Evolutionary conservation across 2,113 vertebrate genomes (phyloP), one percentile per base, ranked within the genome.

Genomic region (Psittacula cyanocephala): DNA sequence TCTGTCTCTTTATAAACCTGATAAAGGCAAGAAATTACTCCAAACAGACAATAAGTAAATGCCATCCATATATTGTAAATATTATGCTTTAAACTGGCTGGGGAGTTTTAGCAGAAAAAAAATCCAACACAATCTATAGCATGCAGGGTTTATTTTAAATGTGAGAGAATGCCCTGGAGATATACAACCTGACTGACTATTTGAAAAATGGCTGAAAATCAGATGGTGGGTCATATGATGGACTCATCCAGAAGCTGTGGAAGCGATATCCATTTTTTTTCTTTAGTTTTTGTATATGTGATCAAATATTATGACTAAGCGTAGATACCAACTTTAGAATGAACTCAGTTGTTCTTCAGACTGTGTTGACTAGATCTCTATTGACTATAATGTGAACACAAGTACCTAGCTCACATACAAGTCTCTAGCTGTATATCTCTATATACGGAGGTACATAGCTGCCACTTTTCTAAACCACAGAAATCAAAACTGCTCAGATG

Each of bases 21-120:
- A 97, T 92, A 97, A 96, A 95, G 49, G 57, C 59, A 92, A 80
- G 78, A 95, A 95, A 96, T 95, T 93, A 91, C 94, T 94, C 88
- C 20, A 44, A 92, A 67, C 52, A 90, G 91, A 94, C 74, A 96
- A 91, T 87, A 89, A 87, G 41, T 76, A 93, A 96, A 96, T 96
- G 82, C 52, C 86, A 96, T 47, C 74, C 39, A 37, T 47, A 72
- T 82, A 62, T 49, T 81, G 44, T 78, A 94, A 94, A 83, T 70
- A 57, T 83, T 82, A 91, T 52, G 15, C 64, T 96, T 95, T 81
- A 83, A 95, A 94, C 17, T 33, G 28, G 14, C 1, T 65, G 52
- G 22, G 22, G 18, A 65, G 31, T 71, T 43, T 59, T 33, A 93
- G 19, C 0, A 3, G n/a, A 1, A 19, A 69, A 79, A 12, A 44